phyloP scores from a whole-genome alignment of 2,797 vertebrate genomes.

The Helostoma temminkii region DNA sequence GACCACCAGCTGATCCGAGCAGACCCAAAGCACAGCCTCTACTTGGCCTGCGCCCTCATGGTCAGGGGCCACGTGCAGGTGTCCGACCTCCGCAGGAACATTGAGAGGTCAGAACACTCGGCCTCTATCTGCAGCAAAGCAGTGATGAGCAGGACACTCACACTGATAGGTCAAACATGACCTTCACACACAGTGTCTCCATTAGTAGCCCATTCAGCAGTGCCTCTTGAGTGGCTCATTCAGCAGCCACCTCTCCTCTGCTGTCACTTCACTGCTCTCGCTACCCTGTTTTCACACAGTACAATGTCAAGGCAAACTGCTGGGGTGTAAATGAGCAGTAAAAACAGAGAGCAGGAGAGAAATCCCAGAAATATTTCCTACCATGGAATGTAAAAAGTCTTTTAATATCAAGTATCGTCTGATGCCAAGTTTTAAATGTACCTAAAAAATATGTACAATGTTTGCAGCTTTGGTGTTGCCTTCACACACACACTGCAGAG shows the following conservation, averaged over 20 bases:
- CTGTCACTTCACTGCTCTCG: slow-evolving; percentile 16
- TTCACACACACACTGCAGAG: no score
- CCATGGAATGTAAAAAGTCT: no score
- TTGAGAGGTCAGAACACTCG: slow-evolving; percentile 88
- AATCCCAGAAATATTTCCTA: no score
- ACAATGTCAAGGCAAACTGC: slow-evolving; percentile 41
- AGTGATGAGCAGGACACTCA: no score
- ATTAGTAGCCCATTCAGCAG: slow-evolving; percentile 49
- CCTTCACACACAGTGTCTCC: slow-evolving; percentile 22
- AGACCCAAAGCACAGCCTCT: slow-evolving; percentile 91
- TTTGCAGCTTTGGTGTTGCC: no score
- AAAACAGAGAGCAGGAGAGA: no score
- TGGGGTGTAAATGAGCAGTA: slow-evolving; percentile 32
- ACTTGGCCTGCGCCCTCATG: slow-evolving; percentile 95
- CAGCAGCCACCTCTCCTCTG: slow-evolving; percentile 15
- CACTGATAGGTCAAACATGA: slow-evolving; percentile 15
- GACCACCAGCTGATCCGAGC: slow-evolving; percentile 93
- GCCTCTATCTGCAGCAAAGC: background rate
- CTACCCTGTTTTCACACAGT: slow-evolving; percentile 39
- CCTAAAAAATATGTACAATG: no score
- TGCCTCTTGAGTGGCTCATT: slow-evolving; percentile 59
- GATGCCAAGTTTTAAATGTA: no score
- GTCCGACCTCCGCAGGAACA: slow-evolving; percentile 97
- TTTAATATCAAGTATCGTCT: no score
- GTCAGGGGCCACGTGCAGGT: slow-evolving; percentile 93